Evolutionary conservation across 2,888 invertebrate species (phyloP).

Genomic region (Rhamnusium bicolor): DNA sequence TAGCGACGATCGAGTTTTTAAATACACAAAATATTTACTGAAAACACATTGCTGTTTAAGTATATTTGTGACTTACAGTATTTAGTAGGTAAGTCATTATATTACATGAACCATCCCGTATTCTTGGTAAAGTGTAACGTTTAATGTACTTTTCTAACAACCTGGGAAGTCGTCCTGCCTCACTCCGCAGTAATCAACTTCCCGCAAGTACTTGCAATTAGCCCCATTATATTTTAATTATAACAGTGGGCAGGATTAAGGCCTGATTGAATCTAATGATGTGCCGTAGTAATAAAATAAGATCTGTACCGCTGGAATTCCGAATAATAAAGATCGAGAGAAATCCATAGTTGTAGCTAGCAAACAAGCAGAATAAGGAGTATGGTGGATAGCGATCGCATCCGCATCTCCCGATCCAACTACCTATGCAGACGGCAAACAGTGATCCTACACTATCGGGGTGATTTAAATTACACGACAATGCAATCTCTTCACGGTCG

Average conservation of each 20-base stretch:
- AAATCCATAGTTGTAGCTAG: conserved; percentile 3
- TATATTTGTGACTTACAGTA: too few relatives aligned
- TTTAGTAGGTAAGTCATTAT: too few relatives aligned
- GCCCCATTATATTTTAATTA: conserved; percentile 1
- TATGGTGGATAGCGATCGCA: conserved; percentile 27
- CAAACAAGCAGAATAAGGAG: conserved; percentile 23
- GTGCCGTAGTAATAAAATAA: conserved; percentile 32
- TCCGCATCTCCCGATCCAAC: conserved; percentile 16
- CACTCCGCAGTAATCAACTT: background rate
- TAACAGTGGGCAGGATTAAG: conserved; percentile 24
- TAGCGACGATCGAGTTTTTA: too few relatives aligned
- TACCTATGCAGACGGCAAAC: background rate
- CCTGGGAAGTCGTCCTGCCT: background rate
- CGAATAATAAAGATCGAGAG: conserved; percentile 11
- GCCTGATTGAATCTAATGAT: conserved; percentile 42
- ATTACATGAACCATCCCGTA: too few relatives aligned
- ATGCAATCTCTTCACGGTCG: conserved; percentile 59
- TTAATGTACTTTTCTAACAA: background rate
- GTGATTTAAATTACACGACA: conserved; percentile 63
- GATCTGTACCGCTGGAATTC: conserved; percentile 29
- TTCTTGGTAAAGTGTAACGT: background rate
- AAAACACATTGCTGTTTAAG: too few relatives aligned
- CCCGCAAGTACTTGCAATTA: background rate
- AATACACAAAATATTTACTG: too few relatives aligned
- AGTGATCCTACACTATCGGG: conserved; percentile 54